Conservation (phyloP, 2,888 invertebrate species). For the Cantharis nigra region DNA sequence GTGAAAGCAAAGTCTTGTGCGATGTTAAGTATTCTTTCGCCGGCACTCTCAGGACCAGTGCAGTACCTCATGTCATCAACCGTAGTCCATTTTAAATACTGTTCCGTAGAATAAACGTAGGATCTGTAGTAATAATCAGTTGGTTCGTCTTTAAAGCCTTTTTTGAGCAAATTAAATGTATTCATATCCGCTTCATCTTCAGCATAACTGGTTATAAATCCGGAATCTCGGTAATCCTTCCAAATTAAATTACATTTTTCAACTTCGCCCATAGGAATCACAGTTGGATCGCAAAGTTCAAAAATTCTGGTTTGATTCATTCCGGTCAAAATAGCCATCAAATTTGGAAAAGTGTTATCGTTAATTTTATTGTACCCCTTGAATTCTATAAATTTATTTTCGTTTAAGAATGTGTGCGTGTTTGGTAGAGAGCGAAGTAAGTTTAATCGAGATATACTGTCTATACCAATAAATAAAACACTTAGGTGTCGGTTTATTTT, state of each 20-base stretch:
- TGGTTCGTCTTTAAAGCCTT: constrained; percentile 73
- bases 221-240: constrained; percentile 71
- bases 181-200: constrained; percentile 76
- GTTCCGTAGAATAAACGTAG: constrained; percentile 71
- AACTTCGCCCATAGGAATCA: constrained; percentile 65
- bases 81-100: constrained; percentile 44
- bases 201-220: constrained; percentile 78
- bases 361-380: constrained; percentile 67
- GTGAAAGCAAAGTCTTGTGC: constrained; percentile 69
- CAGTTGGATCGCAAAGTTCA: constrained; percentile 57
- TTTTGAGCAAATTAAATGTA: constrained; percentile 76
- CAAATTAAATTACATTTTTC: constrained; percentile 79
- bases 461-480: constrained; percentile 81
- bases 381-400: constrained; percentile 53
- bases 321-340: constrained; percentile 84
- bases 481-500: constrained; percentile 57
- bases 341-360: constrained; percentile 89
- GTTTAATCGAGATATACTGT: constrained; percentile 82
- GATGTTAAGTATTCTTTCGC: constrained; percentile 71
- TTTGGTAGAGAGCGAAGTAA: constrained; percentile 75
- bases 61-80: constrained; percentile 53
- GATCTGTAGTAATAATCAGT: constrained; percentile 83
- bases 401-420: constrained; percentile 69
- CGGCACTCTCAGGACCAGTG: constrained; percentile 65
- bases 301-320: constrained; percentile 56